Evolutionary conservation across 1,140 invertebrate genomes (phyloP), one percentile per base, ranked within the genome.

Genomic region (Coelopa frigida): DNA sequence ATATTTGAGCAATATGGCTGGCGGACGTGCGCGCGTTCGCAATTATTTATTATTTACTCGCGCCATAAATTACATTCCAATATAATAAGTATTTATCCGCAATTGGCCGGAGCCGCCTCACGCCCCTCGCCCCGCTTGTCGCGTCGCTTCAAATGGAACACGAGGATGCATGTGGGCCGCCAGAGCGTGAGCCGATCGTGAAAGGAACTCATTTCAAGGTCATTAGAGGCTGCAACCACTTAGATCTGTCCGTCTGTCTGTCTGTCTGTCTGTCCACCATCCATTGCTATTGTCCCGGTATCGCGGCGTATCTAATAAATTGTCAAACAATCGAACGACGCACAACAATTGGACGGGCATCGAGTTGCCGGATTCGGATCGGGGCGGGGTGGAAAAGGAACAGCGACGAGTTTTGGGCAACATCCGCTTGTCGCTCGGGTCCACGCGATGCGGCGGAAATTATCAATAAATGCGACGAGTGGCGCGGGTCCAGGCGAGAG

Each of bases 181-280:
- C n/a, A n/a, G n/a, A n/a, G n/a, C n/a, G n/a, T n/a, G n/a, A n/a
- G n/a, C n/a, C n/a, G n/a, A n/a, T 32, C 21, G 15, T 31, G 18
- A 14, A 44, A 63, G 60, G 61, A 63, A 63, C 60, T 61, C 63
- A 63, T 63, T 63, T 63, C 60, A 63, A 63, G 60, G 60, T 63
- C 60, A 63, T 63, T 63, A 60, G 61, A 63, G 60, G 53, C 48
- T 37, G 47, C 40, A 47, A 54, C 49, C 32, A 31, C 32, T 33
- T 8, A 36, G 20, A n/a, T 12, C 7, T n/a, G 42, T 29, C 10
- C 31, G 18, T 44, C 21, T 44, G 17, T 24, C 7, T 8, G 14
- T 36, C 18, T 36, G 7, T 8, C 33, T 36, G 18, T 18, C 21
- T 32, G 6, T 20, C 20, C n/a, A 7, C 15, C 22, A 20, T 24